A percentile compares a stretch with the other conserved stretches of the same genome.
phyloP scores from a whole-genome alignment of 2,113 vertebrate species.

The Mirounga angustirostris region DNA sequence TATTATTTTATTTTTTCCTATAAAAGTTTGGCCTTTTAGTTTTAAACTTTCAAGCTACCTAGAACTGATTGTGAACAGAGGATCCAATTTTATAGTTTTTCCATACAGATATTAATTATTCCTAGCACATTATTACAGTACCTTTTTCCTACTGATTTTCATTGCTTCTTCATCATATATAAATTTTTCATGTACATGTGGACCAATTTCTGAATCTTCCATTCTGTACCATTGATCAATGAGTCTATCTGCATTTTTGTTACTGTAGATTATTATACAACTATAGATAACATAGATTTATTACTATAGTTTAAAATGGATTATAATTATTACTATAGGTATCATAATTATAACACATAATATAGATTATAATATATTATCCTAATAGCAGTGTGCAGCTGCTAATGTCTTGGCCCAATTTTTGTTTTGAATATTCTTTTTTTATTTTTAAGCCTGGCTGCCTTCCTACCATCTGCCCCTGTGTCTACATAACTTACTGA shows the following conservation, averaged over 20 bases:
- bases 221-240: neutral
- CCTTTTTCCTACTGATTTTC: neutral
- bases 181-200: neutral
- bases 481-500: neutral
- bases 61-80: neutral
- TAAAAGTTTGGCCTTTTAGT: neutral
- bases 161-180: neutral
- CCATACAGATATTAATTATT: neutral
- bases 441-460: neutral
- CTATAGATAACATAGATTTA: neutral
- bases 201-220: neutral
- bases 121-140: neutral
- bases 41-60: neutral
- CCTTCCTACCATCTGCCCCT: neutral
- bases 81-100: neutral
- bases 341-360: neutral
- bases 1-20: neutral
- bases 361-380: neutral
- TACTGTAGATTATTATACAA: neutral
- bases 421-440: neutral
- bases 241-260: neutral
- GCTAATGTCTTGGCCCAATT: neutral
- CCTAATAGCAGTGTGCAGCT: neutral
- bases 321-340: neutral
- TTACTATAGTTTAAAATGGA: neutral